Base-by-base conservation (phyloP, 2,888 invertebrate genomes). In the Patella depressa region DNA sequence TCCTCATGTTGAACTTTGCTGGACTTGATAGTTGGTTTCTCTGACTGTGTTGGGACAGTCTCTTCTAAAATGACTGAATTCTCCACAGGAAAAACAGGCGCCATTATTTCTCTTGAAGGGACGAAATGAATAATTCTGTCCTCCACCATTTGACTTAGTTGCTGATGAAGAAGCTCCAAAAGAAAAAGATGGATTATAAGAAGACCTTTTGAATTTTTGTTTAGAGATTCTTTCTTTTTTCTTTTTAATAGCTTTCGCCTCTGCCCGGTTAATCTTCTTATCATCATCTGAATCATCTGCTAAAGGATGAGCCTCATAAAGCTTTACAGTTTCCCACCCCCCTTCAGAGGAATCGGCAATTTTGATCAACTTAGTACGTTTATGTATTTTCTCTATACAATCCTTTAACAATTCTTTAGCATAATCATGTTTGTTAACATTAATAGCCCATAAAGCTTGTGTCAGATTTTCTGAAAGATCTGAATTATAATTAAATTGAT, bases 251-350 rank as follows among this genome's bases (percentile, higher is more conserved):
- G 59, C 59, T 4, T 5, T 59, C 4, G 59, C 12, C n/a, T 59
- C 59, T n/a, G 59, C 12, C 15, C 59, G 59, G 11, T n/a, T 59
- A 11, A 59, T 59, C 11, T 59, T 59, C 29, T 59, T 59, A n/a
- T 59, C 59, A 11, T 59, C 59, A 59, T 59, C 14, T 5, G 59
- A 59, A 59, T 59, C 59, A 12, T 12, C 59, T 59, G 59, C 59
- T 59, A 59, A 59, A 59, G 59, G 59, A 59, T 59, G 15, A 0
- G 59, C 15, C 59, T 59, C 59, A 59, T 59, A 59, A 11, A 59
- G 17, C n/a, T 59, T 59, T 59, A 59, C 7, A 59, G 59, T 59
- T 59, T 59, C 59, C 59, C 59, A 59, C 59, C 59, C 59, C 15
- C 59, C 55, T 55, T 57, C 57, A 12, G 29, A 29, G 29, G 29